Base-by-base conservation (phyloP, 1,140 invertebrate genomes). In the Drosophila sechellia region DNA sequence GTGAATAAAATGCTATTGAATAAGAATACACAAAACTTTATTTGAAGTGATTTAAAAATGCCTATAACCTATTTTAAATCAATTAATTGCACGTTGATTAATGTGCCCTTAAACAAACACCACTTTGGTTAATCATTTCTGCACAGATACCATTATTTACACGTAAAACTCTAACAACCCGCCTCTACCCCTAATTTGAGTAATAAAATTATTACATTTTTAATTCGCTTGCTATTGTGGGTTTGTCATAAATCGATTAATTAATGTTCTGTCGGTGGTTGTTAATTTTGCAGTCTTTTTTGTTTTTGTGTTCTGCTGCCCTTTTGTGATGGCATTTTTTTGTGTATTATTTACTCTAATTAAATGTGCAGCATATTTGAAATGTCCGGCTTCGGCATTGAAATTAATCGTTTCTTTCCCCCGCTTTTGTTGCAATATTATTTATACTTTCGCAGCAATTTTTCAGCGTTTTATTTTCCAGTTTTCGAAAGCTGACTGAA, bases 321-420 rank as follows among this genome's bases (percentile, higher is more conserved):
- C 8, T 31, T 31, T 31, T 31, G 31, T 31, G 31, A 31, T 31
- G 31, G 2, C 31, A 31, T 31, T 35, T 46, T 59, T 61, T 4
- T 11, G 5, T 39, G 15, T 25, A 17, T 27, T 13, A 22, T 13
- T 54, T 15, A 31, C 68, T 74, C 77, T 79, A 79, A 79, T 79
- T 79, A 79, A 79, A 80, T 79, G 77, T 54, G 55, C 49, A 75
- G 54, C 77, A 79, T 79, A 79, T 79, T 79, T 79, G 48, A 75
- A 75, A 57, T 70, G 77, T 79, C 70, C 39, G 49, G 34, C 22
- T 54, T 42, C 56, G 66, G 37, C 53, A 75, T 79, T 58, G 54
- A 68, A 69, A 79, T 79, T 59, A 79, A 79, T 79, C 54, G 60
- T 56, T 50, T 70, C 50, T 10, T 22, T 61, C 10, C 2, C n/a